Evolutionary conservation across 1,140 invertebrate species (phyloP).

Genomic region (Babylonia areolata): DNA sequence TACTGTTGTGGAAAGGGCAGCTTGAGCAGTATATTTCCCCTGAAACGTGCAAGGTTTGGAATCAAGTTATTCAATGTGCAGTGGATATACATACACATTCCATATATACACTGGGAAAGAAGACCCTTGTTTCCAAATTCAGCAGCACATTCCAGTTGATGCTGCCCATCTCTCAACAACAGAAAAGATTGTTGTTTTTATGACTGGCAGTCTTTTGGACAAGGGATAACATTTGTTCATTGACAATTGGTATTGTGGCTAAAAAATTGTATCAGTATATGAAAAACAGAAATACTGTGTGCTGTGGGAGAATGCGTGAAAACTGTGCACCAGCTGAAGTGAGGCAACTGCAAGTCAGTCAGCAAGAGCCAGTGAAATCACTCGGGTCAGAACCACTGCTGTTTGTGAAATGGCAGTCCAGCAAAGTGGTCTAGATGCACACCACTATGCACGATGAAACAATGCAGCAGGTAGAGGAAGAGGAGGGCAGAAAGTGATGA

Average conservation of each 20-base stretch:
- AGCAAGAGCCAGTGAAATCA: neutral
- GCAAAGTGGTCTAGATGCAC: slow-evolving; percentile 27
- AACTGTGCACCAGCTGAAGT: neutral
- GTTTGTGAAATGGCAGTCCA: slow-evolving; percentile 33
- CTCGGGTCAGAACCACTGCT: neutral
- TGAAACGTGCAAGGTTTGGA: neutral
- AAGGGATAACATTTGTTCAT: slow-evolving; percentile 21
- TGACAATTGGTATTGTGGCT: slow-evolving; percentile 13
- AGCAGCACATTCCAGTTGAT: neutral
- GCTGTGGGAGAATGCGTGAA: neutral
- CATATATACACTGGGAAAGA: slow-evolving; percentile 19
- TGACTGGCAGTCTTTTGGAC: neutral
- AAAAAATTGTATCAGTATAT: neutral
- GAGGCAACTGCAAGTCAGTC: neutral
- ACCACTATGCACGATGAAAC: slow-evolving; percentile 17
- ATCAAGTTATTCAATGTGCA: slow-evolving; percentile 16
- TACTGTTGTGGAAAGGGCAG: slow-evolving; percentile 1
- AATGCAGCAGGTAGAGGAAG: neutral
- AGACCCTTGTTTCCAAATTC: slow-evolving; percentile 13
- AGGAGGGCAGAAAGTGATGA: neutral
- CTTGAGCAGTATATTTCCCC: slow-evolving; percentile 15
- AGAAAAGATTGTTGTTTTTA: neutral
- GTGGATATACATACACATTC: slow-evolving; percentile 4
- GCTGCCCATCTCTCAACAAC: neutral
- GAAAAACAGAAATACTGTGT: neutral